A percentile compares a stretch with the other conserved stretches of the same genome.
These are phyloP conservation scores for Cladopsammia gracilis DNA, from an alignment of 64 coral and sea anemone species.

Conservation along the genomic window DNA sequence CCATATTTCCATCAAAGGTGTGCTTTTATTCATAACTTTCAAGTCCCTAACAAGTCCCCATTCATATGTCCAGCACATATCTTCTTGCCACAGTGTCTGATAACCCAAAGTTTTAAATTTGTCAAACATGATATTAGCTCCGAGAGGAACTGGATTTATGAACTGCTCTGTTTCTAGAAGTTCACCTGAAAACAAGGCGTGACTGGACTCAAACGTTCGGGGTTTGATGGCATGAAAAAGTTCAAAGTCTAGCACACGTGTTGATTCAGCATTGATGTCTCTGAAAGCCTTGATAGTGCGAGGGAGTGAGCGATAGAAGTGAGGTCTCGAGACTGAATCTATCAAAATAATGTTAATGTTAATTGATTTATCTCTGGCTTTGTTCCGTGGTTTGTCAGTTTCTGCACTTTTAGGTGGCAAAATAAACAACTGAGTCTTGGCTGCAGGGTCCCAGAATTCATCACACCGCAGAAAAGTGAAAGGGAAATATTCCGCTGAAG, in stretches of 20 bases:
- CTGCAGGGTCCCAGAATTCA: slow-evolving; percentile 28
- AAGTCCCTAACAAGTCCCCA: slow-evolving; percentile 82
- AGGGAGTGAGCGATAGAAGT: slow-evolving; percentile 93
- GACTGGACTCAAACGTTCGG: slow-evolving; percentile 83
- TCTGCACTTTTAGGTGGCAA: slow-evolving; percentile 1
- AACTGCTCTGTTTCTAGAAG: slow-evolving; percentile 38
- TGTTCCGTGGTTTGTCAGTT: not conserved
- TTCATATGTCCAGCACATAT: slow-evolving; percentile 81
- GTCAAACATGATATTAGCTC: slow-evolving; percentile 81
- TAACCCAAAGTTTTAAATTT: slow-evolving; percentile 80
- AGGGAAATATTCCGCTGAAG: not conserved
- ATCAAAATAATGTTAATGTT: slow-evolving; percentile 91
- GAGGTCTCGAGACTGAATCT: slow-evolving; percentile 90
- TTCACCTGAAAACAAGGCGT: slow-evolving; percentile 85
- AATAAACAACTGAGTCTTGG: slow-evolving; percentile 30
- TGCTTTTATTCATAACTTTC: slow-evolving; percentile 14
- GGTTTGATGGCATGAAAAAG: slow-evolving; percentile 91
- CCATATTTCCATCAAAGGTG: slow-evolving; percentile 39
- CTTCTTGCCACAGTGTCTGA: slow-evolving; percentile 96
- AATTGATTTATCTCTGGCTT: not conserved
- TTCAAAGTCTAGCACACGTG: slow-evolving; percentile 92
- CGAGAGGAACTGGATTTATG: slow-evolving; percentile 11
- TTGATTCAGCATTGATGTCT: slow-evolving; percentile 34
- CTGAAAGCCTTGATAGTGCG: slow-evolving; percentile 75
- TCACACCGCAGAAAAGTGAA: slow-evolving; percentile 37